Percentiles rank a stretch among this genome's conserved stretches.
These are phyloP conservation scores for Hiodon tergisus DNA, from an alignment of 2,113 vertebrate genomes.

Conservation along the genomic window DNA sequence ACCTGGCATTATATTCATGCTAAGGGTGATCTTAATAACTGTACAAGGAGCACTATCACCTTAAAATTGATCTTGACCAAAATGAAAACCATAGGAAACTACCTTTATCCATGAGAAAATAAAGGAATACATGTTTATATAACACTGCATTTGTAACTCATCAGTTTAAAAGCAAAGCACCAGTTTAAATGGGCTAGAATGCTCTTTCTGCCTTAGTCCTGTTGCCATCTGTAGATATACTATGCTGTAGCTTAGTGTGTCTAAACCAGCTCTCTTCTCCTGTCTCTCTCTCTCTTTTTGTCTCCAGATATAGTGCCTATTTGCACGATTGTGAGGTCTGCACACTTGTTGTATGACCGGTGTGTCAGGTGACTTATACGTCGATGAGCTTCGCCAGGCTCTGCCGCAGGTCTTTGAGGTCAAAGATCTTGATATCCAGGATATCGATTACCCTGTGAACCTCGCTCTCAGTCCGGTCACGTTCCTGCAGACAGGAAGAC, in stretches of 20 bases:
- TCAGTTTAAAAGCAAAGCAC: background rate
- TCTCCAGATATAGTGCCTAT: background rate
- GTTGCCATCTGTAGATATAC: slow-evolving; percentile 1
- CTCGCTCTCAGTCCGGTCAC: slow-evolving; percentile 64
- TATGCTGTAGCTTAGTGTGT: slow-evolving; percentile 16
- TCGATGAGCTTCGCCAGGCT: slow-evolving; percentile 80
- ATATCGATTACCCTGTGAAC: slow-evolving; percentile 70
- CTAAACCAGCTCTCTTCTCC: background rate
- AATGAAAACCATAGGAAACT: background rate
- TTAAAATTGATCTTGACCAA: background rate
- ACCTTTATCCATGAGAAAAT: background rate
- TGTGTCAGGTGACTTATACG: slow-evolving; percentile 46
- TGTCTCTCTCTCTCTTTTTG: background rate
- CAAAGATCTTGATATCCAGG: slow-evolving; percentile 83
- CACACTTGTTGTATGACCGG: background rate
- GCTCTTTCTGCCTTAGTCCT: background rate
- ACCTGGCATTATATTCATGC: background rate
- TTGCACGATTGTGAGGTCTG: background rate
- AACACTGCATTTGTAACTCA: background rate
- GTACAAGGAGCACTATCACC: background rate
- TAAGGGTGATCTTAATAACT: background rate
- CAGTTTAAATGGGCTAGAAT: background rate
- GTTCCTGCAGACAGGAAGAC: slow-evolving; percentile 62
- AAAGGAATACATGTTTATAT: slow-evolving; percentile 1
- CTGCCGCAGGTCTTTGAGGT: slow-evolving; percentile 80